Percentiles rank a stretch among this genome's conserved stretches.
phyloP scores from a whole-genome alignment of 2,888 invertebrate genomes.

The Pterostichus madidus region DNA sequence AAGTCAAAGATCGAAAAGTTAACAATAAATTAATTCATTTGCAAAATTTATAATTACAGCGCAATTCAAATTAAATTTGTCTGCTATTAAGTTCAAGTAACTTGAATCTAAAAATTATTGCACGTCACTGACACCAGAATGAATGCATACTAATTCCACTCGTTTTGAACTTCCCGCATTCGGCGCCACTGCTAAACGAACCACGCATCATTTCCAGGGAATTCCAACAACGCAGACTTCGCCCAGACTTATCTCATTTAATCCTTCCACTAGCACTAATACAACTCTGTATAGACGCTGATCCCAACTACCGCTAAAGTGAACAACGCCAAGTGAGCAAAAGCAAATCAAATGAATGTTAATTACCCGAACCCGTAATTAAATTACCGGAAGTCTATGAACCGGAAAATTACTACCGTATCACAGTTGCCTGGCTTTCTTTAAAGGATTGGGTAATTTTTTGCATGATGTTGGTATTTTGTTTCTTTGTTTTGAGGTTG shows the following conservation, averaged over 20 bases:
- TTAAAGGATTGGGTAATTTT: background rate
- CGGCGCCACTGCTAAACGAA: constrained; percentile 34
- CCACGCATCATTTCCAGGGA: constrained; percentile 53
- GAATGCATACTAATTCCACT: too few relatives aligned
- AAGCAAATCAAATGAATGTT: constrained; percentile 35
- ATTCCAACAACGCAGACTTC: constrained; percentile 41
- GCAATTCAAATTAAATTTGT: too few relatives aligned
- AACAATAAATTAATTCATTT: too few relatives aligned
- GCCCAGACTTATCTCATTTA: constrained; percentile 24
- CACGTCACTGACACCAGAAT: too few relatives aligned
- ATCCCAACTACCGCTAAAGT: background rate
- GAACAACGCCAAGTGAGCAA: constrained; percentile 7
- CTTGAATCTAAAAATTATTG: too few relatives aligned
- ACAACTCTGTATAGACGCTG: background rate
- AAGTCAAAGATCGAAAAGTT: too few relatives aligned
- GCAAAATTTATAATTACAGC: too few relatives aligned
- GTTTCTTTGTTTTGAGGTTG: background rate
- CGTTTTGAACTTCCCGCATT: background rate
- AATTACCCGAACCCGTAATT: constrained; percentile 27
- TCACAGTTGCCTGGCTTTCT: background rate
- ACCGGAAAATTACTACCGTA: constrained; percentile 26
- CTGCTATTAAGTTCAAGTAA: too few relatives aligned
- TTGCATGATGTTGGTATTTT: background rate
- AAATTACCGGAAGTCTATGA: constrained; percentile 30
- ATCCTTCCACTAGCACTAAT: constrained; percentile 2